Evolutionary conservation across 2,113 vertebrate genomes (phyloP), one percentile per base, ranked within the genome.

Genomic region (Cyphomyrus plagiostoma): DNA sequence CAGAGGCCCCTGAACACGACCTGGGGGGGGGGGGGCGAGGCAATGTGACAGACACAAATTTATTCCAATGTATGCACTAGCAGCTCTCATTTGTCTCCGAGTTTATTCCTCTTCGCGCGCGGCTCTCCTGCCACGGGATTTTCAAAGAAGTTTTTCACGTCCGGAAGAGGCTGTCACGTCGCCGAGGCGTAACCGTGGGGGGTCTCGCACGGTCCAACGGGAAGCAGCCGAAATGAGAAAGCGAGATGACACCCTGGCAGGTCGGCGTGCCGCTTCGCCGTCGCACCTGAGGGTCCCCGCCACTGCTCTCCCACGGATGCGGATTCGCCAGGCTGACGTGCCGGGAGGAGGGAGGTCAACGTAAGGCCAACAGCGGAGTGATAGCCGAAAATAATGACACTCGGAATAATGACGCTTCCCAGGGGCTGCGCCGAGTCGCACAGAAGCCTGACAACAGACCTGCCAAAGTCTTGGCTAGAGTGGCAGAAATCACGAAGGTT

Each of bases 11-110:
- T 35, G 66, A 74, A 77, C 70, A 19, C 70, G 35, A 35, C 70
- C 35, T 77, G 15, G 13, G 30, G 85, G 26, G 46, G 30, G 42
- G 35, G 46, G 17, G 48, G 42, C 50, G 52, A 42, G 17, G 35
- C 13, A 49, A 53, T 56, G 8, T 53, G 49, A 87, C 49, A 87
- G 30, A 86, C 46, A 86, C n/a, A 86, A 86, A 87, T 48, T 45
- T 45, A 88, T 88, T 88, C 30, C 26, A 58, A 62, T 88, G 53
- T 58, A 66, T 88, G 49, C 49, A 56, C 23, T 62, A 62, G 86
- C 35, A 35, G 42, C 19, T 35, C 53, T 23, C 53, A 58, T 35
- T 88, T 88, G 86, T 88, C 52, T 58, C 50, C 2, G 35, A 45
- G 35, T 39, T 58, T 58, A 62, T 62, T 9, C 48, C 86, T 19